phyloP scores from a whole-genome alignment of 2,888 invertebrate genomes.

The Argyresthia albistria region DNA sequence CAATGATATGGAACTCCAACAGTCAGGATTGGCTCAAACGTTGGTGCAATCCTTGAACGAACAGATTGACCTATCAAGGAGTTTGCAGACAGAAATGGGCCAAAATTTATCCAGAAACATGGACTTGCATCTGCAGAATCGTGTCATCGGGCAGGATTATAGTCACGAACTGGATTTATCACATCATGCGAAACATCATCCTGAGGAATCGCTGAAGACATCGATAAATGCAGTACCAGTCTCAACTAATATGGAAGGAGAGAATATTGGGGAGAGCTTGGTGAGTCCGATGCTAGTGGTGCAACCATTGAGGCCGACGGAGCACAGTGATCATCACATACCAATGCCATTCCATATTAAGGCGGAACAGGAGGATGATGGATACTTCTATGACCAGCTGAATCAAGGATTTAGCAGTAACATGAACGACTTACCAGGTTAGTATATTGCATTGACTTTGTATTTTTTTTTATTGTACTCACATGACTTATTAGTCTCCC shows the following conservation, averaged over 20 bases:
- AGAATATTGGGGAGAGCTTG: constrained; percentile 13
- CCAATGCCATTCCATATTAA: constrained; percentile 58
- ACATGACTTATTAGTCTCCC: too few relatives aligned
- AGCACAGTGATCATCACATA: constrained; percentile 31
- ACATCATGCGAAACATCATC: constrained; percentile 29
- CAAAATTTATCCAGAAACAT: constrained; percentile 1
- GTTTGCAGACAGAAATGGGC: background rate
- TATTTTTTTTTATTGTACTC: too few relatives aligned
- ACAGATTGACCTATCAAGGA: constrained; percentile 20
- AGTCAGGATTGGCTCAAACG: background rate
- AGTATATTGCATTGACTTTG: constrained; percentile 18
- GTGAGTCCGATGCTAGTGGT: constrained; percentile 16
- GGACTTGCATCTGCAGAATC: background rate
- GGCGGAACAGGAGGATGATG: constrained; percentile 54
- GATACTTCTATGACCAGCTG: constrained; percentile 49
- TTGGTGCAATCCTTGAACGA: constrained; percentile 1
- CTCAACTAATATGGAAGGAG: background rate
- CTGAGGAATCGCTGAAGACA: constrained; percentile 27
- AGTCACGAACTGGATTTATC: constrained; percentile 17
- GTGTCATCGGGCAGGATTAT: background rate
- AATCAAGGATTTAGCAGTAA: constrained; percentile 26
- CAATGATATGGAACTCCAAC: constrained; percentile 1
- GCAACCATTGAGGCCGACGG: constrained; percentile 19
- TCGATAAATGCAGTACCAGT: constrained; percentile 19
- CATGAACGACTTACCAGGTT: constrained; percentile 37